These are phyloP conservation scores for Andrena bucephala DNA, from an alignment of 2,888 invertebrate genomes.

Conservation along the genomic window DNA sequence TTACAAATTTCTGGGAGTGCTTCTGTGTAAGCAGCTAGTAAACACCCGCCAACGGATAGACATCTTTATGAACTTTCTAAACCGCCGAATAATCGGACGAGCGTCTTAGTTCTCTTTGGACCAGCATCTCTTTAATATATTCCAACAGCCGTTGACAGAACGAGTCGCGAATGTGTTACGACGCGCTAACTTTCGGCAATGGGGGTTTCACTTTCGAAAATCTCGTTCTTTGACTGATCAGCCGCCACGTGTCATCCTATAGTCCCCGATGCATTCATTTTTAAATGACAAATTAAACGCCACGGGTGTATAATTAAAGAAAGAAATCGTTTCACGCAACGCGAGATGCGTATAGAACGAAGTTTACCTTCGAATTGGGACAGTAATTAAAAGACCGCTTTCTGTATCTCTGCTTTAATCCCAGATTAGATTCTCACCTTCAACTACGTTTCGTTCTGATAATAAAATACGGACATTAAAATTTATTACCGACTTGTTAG, in stretches of 20 bases:
- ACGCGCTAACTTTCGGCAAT: slow-evolving; percentile 28
- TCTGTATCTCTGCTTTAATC: too few species aligned
- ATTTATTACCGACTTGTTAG: too few species aligned
- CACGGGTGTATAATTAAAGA: slow-evolving; percentile 5
- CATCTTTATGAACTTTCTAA: slow-evolving; percentile 78
- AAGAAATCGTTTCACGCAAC: slow-evolving; percentile 14
- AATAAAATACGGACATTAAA: too few species aligned
- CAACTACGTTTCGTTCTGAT: too few species aligned
- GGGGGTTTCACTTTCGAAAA: slow-evolving; percentile 75
- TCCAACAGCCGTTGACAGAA: slow-evolving; percentile 14
- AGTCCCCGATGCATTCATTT: neutral
- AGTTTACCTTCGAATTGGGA: slow-evolving; percentile 11
- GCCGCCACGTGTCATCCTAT: slow-evolving; percentile 44
- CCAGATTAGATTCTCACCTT: too few species aligned
- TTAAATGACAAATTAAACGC: slow-evolving; percentile 19
- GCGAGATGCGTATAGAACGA: too few species aligned
- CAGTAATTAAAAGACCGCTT: slow-evolving; percentile 10
- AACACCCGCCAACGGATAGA: slow-evolving; percentile 39
- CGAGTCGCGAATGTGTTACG: slow-evolving; percentile 34
- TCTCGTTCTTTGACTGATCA: slow-evolving; percentile 11
- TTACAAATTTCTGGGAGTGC: neutral
- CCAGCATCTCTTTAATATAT: slow-evolving; percentile 64
- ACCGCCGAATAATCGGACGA: slow-evolving; percentile 68
- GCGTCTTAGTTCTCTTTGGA: slow-evolving; percentile 38
- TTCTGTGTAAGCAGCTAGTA: slow-evolving; percentile 13